Conservation (phyloP, 1,140 invertebrate genomes). For the Galendromus occidentalis region DNA sequence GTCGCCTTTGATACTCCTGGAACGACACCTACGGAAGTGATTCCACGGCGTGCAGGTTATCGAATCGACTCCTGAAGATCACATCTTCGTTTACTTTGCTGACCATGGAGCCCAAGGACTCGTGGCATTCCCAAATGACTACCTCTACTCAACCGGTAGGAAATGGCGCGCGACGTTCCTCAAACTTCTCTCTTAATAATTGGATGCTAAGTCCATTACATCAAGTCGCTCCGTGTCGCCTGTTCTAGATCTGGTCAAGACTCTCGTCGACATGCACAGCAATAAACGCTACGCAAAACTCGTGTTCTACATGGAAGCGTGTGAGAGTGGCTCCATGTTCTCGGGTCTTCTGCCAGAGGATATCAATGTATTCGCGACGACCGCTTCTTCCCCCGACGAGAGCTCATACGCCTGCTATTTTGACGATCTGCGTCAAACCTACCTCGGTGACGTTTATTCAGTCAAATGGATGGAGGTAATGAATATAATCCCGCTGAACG, state of each 20-base stretch:
- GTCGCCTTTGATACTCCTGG: too few species aligned
- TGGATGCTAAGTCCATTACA: too few species aligned
- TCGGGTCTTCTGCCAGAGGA: constrained; percentile 34
- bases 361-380: constrained; percentile 41
- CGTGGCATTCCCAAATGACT: constrained; percentile 34
- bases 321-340: constrained; percentile 48
- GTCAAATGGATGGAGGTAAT: constrained; percentile 47
- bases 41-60: constrained; percentile 8
- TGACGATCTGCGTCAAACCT: constrained; percentile 33
- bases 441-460: constrained; percentile 40
- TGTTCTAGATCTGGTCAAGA: constrained; percentile 11
- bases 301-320: constrained; percentile 44
- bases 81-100: constrained; percentile 43
- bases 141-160: not conserved
- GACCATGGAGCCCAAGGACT: constrained; percentile 42
- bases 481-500: constrained; percentile 30
- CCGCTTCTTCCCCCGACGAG: constrained; percentile 39
- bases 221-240: too few species aligned
- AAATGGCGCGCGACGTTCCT: not conserved
- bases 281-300: constrained; percentile 21
- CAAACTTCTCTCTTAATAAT: not conserved
- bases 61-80: constrained; percentile 36
- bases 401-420: constrained; percentile 41
- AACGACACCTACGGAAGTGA: too few species aligned
- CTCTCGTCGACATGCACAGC: constrained; percentile 11